Evolutionary conservation across 53 echinoderm and acorn worm genomes (phyloP), one percentile per base, ranked within the genome.

Genomic region (Stichopus horrens): DNA sequence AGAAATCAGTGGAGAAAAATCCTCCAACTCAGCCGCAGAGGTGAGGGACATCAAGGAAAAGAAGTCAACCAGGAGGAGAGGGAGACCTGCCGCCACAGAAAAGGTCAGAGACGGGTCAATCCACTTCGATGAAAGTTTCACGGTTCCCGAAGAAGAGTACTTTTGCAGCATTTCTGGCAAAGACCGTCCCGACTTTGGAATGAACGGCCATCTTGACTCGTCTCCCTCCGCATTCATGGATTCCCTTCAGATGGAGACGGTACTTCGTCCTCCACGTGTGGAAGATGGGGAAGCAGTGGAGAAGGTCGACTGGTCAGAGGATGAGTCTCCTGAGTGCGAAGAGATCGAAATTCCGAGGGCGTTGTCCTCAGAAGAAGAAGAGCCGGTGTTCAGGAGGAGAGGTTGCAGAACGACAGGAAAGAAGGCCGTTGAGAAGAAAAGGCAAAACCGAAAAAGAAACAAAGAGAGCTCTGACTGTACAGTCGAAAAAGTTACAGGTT

Each of bases 301-400:
- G 51, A 74, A 18, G 6, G 8, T 81, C n/a, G 21, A 56, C 4
- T 81, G 56, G 81, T 81, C 53, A 56, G 57, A 22, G 56, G 14
- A 56, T 16, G 65, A 66, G 11, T 37, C 23, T 67, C 23, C 80
- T 2, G 83, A 88, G 23, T 86, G 83, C 73, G 88, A 89, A 65
- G 94, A 98, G 87, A 94, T 98, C 89, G 98, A 98, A 74, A 92
- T 98, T 54, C 98, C 96, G 9, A 79, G 98, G 53, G 92, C 93
- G 18, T 93, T 92, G 7, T 96, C 95, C 0, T 93, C 92, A 54
- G 89, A 91, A 55, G 89, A 91, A 6, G 93, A 96, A 68, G 92
- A 94, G 18, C 74, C 23, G 5, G 58, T 76, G 55, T 59, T 57
- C 52, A 90, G 74, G 9, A 65, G 74, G 57, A 76, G 91, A 75